These are phyloP conservation scores for Cyphomyrus plagiostoma DNA, from an alignment of 2,113 vertebrate genomes.

Conservation along the genomic window DNA sequence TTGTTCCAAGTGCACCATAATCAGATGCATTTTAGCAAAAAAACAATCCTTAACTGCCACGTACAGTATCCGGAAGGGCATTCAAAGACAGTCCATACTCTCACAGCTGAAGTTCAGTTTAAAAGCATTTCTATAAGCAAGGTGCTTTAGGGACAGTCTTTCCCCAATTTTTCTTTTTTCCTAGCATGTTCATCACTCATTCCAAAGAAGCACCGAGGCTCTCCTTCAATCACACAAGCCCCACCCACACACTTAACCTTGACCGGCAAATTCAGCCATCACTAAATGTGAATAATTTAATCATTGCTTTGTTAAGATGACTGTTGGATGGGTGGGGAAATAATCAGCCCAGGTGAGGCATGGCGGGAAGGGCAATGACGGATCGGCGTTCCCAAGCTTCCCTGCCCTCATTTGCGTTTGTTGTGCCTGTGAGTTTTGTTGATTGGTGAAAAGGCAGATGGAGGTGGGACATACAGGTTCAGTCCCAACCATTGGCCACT, in stretches of 20 bases:
- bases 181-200: neutral
- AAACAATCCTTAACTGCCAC: neutral
- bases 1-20: neutral
- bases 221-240: neutral
- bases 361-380: neutral
- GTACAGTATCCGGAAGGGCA: neutral
- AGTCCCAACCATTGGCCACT: neutral
- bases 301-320: neutral
- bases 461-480: neutral
- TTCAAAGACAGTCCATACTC: neutral
- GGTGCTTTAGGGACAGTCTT: neutral
- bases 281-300: neutral
- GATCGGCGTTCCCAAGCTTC: neutral
- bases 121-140: neutral
- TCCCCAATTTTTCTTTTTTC: too few species aligned
- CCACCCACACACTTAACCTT: neutral
- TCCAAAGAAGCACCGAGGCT: neutral
- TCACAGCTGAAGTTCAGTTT: neutral
- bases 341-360: neutral
- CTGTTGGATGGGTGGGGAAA: neutral
- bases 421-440: neutral
- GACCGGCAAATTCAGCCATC: neutral
- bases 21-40: neutral
- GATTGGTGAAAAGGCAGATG: neutral
- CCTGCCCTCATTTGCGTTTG: neutral